A percentile compares a stretch with the other conserved stretches of the same genome.
These are phyloP conservation scores for Phengaris arion DNA, from an alignment of 2,888 invertebrate genomes.

Conservation along the genomic window DNA sequence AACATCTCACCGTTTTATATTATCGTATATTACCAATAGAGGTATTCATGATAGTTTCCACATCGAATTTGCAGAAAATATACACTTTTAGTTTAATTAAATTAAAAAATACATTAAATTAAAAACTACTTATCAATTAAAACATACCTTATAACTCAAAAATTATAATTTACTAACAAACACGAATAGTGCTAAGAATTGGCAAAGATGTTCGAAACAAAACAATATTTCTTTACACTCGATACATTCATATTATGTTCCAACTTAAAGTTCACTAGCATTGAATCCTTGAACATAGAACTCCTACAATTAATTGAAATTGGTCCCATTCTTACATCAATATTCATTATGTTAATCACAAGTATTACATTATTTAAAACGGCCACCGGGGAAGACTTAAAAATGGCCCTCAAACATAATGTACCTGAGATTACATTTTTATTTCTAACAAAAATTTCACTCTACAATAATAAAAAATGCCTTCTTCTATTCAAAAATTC, in stretches of 20 bases:
- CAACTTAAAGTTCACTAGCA: constrained; percentile 33
- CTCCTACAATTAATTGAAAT: constrained; percentile 31
- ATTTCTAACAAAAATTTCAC: constrained; percentile 1
- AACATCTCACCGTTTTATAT: constrained; percentile 49
- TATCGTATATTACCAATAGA: constrained; percentile 71
- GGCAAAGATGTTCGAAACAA: constrained; percentile 39
- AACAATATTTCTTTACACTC: constrained; percentile 33
- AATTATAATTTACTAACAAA: constrained; percentile 79
- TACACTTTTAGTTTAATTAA: constrained; percentile 56
- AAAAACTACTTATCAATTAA: constrained; percentile 75
- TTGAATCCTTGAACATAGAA: constrained; percentile 31
- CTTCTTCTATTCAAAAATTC: neutral
- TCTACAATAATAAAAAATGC: neutral
- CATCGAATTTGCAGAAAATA: constrained; percentile 63
- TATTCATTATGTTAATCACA: neutral
- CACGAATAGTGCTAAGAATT: constrained; percentile 47
- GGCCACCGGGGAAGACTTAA: neutral
- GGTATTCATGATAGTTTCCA: constrained; percentile 64
- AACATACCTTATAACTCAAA: constrained; percentile 77
- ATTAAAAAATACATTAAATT: constrained; percentile 68
- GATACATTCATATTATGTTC: constrained; percentile 28
- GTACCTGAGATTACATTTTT: neutral
- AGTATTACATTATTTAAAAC: neutral
- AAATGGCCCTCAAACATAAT: neutral
- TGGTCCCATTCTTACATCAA: constrained; percentile 37